phyloP scores from a whole-genome alignment of 2,888 invertebrate genomes.

The Oscheius sp. region DNA sequence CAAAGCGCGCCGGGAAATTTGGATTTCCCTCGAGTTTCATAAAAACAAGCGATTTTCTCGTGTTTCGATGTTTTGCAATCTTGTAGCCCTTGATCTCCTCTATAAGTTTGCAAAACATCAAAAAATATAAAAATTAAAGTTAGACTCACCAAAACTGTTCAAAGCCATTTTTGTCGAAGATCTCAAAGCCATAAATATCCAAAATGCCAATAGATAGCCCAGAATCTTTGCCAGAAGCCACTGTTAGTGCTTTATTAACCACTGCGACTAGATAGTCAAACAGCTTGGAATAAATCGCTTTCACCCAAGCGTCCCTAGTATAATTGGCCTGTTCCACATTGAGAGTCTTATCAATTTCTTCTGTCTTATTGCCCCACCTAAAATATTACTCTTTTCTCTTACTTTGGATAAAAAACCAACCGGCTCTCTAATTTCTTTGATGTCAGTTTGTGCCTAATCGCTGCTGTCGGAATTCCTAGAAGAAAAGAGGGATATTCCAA shows the following conservation, averaged over 20 bases:
- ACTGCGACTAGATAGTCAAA: conserved; percentile 76
- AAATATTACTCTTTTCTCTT: conserved; percentile 23
- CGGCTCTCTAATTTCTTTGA: conserved; percentile 76
- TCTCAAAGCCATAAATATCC: conserved; percentile 81
- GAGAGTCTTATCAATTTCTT: conserved; percentile 77
- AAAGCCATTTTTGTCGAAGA: conserved; percentile 79
- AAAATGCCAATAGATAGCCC: conserved; percentile 76
- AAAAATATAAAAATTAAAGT: neutral
- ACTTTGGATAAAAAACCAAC: conserved; percentile 25
- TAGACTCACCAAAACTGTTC: conserved; percentile 75
- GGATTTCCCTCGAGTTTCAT: too few relatives aligned
- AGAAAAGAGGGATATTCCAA: conserved; percentile 77
- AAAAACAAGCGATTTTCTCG: neutral
- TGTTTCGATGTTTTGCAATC: too few relatives aligned
- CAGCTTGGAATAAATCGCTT: conserved; percentile 77
- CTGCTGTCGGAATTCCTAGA: conserved; percentile 75
- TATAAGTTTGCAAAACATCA: too few relatives aligned
- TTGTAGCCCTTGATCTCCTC: too few relatives aligned
- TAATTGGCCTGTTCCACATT: conserved; percentile 78
- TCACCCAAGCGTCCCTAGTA: conserved; percentile 78
- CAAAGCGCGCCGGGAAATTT: too few relatives aligned
- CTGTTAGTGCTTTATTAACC: conserved; percentile 77
- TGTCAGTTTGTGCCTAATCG: conserved; percentile 76
- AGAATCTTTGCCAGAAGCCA: conserved; percentile 28
- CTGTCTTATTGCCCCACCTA: conserved; percentile 78